Base-by-base conservation (phyloP, 64 coral and sea anemone species). In the Actinia equina region DNA sequence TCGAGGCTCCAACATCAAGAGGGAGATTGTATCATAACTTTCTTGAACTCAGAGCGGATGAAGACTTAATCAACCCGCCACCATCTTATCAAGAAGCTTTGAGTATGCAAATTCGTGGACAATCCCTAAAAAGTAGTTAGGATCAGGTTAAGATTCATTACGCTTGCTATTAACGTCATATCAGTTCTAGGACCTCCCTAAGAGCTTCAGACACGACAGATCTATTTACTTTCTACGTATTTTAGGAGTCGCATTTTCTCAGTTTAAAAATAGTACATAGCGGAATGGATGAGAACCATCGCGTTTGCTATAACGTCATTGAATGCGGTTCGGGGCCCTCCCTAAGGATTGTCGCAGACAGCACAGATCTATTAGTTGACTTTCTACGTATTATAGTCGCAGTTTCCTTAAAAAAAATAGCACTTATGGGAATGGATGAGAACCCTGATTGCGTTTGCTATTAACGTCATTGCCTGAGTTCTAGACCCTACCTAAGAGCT, bases 71-170 rank as follows among this genome's bases (percentile, higher is more conserved):
- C 49, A 61, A 54, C 9, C 83, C 83, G 26, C 83, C 83, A 27
- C 83, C 83, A 12, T 85, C 83, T 52, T 85, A 85, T 85, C 30
- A 7, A 15, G 53, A 85, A 85, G 83, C 83, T 18, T 63, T 85
- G 53, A 85, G 3, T 43, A 85, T 85, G 83, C 78, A 81, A 52
- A 81, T 81, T 44, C 78, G 25, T 27, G 69, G 20, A 74, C 25
- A 74, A 74, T 74, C 25, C 23, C 69, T 26, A 26, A 74, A 74
- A 74, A 74, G 25, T 41, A 74, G 69, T 74, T 74, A 74, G 27
- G 55, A 57, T 57, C 22, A 71, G n/a, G 10, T n/a, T 5, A 25
- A 74, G 69, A 74, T 14, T 5, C 11, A 37, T 74, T 25, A 26
- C 9, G 46, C 9, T 74, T 16, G n/a, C 7, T 30, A 3, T 27